phyloP scores from a whole-genome alignment of 2,888 invertebrate genomes.

The Dromius quadrimaculatus region DNA sequence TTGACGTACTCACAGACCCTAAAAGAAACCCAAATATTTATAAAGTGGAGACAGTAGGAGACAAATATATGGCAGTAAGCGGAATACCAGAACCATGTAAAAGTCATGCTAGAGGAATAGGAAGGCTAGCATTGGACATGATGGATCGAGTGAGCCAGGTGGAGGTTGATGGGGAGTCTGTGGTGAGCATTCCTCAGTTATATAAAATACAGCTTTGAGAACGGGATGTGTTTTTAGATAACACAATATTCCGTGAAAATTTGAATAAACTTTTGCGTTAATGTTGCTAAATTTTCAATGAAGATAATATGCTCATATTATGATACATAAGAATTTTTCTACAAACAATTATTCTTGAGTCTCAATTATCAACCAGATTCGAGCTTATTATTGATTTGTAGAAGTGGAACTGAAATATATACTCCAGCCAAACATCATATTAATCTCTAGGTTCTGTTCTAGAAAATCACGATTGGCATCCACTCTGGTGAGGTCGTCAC shows the following conservation, averaged over 20 bases:
- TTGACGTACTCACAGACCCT: conserved; percentile 93
- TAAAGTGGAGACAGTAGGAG: conserved; percentile 98
- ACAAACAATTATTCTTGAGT: background rate
- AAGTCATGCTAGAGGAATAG: conserved; percentile 92
- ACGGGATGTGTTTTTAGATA: too few species aligned
- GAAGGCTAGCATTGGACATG: conserved; percentile 91
- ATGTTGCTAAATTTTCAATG: too few species aligned
- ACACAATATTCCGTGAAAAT: too few species aligned
- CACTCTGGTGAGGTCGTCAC: conserved; percentile 96
- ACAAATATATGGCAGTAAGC: conserved; percentile 98
- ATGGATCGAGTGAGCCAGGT: conserved; percentile 93
- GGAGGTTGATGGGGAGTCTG: conserved; percentile 86
- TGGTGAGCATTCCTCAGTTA: too few species aligned
- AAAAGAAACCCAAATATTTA: conserved; percentile 94
- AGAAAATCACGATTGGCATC: conserved; percentile 94
- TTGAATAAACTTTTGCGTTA: too few species aligned
- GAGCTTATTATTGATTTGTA: background rate
- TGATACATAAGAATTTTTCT: background rate
- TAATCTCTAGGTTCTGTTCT: conserved; percentile 57
- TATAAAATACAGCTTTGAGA: too few species aligned
- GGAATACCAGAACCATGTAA: conserved; percentile 92
- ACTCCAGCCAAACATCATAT: too few species aligned
- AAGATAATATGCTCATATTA: background rate
- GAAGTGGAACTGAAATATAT: conserved; percentile 4
- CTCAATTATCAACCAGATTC: background rate